A percentile compares a stretch with the other conserved stretches of the same genome.
These are phyloP conservation scores for Trinectes maculatus DNA, from an alignment of 2,113 vertebrate genomes.

Conservation along the genomic window DNA sequence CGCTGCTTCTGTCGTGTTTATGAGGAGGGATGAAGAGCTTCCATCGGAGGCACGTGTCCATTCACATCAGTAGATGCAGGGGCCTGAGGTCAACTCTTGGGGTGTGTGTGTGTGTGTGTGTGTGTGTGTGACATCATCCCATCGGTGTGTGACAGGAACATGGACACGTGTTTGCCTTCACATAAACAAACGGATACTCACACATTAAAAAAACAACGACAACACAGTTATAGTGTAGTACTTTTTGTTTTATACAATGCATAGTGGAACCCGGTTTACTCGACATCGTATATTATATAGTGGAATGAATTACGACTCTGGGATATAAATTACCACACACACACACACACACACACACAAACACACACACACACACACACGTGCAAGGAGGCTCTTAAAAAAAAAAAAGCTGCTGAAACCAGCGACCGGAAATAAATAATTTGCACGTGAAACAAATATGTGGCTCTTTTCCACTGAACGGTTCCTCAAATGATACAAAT, in stretches of 20 bases:
- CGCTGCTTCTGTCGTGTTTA: conserved; percentile 39
- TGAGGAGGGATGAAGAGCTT: conserved; percentile 18
- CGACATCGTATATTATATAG: no score
- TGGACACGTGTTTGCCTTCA: not conserved
- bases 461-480: conserved; percentile 1
- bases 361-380: not conserved
- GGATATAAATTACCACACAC: no score
- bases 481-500: conserved; percentile 25
- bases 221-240: no score
- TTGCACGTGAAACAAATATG: conserved; percentile 12
- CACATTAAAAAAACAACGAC: no score
- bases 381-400: not conserved
- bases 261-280: no score
- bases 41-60: conserved; percentile 40
- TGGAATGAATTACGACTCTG: no score
- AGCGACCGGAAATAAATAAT: conserved; percentile 31
- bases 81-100: conserved; percentile 39
- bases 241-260: no score
- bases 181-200: not conserved
- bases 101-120: not conserved
- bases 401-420: not conserved
- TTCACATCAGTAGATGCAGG: conserved; percentile 36
- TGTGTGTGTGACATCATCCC: conserved; percentile 56
- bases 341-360: no score
- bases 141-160: conserved; percentile 13